These are phyloP conservation scores for Melanotaenia nigrans DNA, from an alignment of 2,797 vertebrate species.

Conservation along the genomic window DNA sequence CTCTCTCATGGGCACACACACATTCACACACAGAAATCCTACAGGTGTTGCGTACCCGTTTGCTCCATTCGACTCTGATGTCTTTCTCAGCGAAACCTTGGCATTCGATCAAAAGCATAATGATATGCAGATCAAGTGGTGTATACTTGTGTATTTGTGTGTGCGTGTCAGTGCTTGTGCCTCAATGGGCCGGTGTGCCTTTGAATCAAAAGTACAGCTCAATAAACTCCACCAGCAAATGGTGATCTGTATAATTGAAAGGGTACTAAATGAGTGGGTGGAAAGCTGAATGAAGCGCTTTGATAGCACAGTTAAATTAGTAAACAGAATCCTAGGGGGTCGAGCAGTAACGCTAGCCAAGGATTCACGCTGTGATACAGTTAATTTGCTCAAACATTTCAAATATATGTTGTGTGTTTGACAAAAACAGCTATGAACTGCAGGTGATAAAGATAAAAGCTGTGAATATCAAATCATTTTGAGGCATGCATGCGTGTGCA, in stretches of 20 bases:
- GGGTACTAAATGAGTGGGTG: slow-evolving; percentile 65
- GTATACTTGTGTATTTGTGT: slow-evolving; percentile 49
- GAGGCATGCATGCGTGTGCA: background rate
- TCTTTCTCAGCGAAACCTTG: slow-evolving; percentile 78
- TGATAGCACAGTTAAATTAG: slow-evolving; percentile 56
- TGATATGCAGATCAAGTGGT: slow-evolving; percentile 78
- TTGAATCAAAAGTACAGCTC: slow-evolving; percentile 73
- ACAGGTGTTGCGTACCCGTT: slow-evolving; percentile 73
- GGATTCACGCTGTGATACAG: slow-evolving; percentile 24
- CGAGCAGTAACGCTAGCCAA: slow-evolving; percentile 41
- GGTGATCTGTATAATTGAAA: slow-evolving; percentile 71
- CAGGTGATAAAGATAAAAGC: slow-evolving; percentile 8
- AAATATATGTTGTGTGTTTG: slow-evolving; percentile 9
- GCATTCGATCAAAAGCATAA: slow-evolving; percentile 77
- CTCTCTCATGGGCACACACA: slow-evolving; percentile 42
- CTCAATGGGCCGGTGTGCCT: slow-evolving; percentile 64
- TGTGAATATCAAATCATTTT: background rate
- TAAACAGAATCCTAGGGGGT: slow-evolving; percentile 51
- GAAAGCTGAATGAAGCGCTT: slow-evolving; percentile 60
- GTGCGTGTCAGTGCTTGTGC: slow-evolving; percentile 41
- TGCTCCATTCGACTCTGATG: slow-evolving; percentile 76
- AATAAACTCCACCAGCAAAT: slow-evolving; percentile 61
- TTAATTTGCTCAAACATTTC: slow-evolving; percentile 41
- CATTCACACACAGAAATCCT: slow-evolving; percentile 52
- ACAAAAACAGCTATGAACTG: slow-evolving; percentile 9